Evolutionary conservation across 2,113 vertebrate genomes (phyloP), one percentile per base, ranked within the genome.

Genomic region (Pipa parva): DNA sequence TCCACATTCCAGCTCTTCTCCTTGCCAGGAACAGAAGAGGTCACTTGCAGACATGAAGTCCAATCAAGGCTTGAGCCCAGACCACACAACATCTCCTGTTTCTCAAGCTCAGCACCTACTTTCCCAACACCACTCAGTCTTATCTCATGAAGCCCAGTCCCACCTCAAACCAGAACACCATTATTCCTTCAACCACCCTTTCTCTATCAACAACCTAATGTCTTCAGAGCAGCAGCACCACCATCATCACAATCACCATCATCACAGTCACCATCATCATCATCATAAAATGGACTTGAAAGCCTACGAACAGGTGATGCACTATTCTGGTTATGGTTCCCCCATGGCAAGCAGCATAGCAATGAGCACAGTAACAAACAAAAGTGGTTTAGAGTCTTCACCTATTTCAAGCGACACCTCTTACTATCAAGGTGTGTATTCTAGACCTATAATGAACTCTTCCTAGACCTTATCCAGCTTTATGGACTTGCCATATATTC

Each of bases 151-250:
- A 1, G 61, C 64, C n/a, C 74, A 75, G 45, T 92, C 90, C 54
- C 97, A 99, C 83, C 90, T 98, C 37, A 99, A 99, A 82, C 92
- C 95, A 0, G 95, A 98, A 77, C 97, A 98, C 83, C 95, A 99
- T 88, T 99, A 97, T 75, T 93, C 96, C 71, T 99, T 99, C 86
- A 98, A 98, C 81, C 97, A 98, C 80, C 97, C 97, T 0, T 99
- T 99, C 89, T 98, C 95, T 79, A 98, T 98, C 82, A 98, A 95
- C 67, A 99, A 98, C 83, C 89, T 99, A 77, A 98, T 99, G 97
- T 98, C 95, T 9, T 92, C 92, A 0, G 94, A 98, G 85, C 97
- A 98, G 79, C 97, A 97, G 78, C 95, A 95, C 73, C 94, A 93
- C 76, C 86, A 82, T 63, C 77, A 62, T 50, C 81, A 81, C 39